A percentile compares a stretch with the other conserved stretches of the same genome.
Evolutionary conservation across 2,888 invertebrate genomes (phyloP).

Genomic region (Oxytorus armatus): DNA sequence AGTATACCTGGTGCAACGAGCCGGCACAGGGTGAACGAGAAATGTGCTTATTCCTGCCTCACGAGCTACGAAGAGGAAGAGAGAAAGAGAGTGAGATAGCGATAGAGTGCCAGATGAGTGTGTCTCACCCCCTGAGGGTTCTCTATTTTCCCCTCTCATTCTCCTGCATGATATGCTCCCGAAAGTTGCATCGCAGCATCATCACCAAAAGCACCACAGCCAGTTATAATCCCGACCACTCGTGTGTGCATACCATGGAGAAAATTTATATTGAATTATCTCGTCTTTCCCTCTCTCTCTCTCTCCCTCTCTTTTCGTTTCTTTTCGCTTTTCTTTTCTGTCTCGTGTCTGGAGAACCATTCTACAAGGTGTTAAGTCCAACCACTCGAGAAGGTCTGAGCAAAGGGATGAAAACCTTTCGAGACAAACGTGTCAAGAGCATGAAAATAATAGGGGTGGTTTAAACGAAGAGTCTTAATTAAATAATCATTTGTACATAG

Average conservation of each 20-base stretch:
- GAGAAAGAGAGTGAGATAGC: slow-evolving; percentile 11
- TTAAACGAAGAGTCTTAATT: too few relatives aligned
- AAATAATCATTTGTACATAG: too few relatives aligned
- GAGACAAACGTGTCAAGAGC: background rate
- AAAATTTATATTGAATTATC: slow-evolving; percentile 60
- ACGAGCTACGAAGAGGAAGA: slow-evolving; percentile 19
- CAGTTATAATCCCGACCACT: slow-evolving; percentile 29
- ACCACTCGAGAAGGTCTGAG: too few relatives aligned
- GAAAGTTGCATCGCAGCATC: slow-evolving; percentile 38
- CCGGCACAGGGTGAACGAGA: slow-evolving; percentile 52
- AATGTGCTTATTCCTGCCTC: slow-evolving; percentile 50
- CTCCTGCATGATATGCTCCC: slow-evolving; percentile 34
- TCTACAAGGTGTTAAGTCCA: slow-evolving; percentile 13
- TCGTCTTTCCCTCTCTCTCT: slow-evolving; percentile 1
- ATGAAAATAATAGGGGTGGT: background rate
- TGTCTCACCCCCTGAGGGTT: slow-evolving; percentile 58
- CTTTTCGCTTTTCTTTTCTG: background rate
- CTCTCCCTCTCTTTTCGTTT: background rate
- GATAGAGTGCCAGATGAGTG: slow-evolving; percentile 25
- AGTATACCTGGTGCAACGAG: slow-evolving; percentile 70
- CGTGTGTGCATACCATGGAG: slow-evolving; percentile 21
- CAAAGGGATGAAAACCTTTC: background rate
- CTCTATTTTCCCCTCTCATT: slow-evolving; percentile 39
- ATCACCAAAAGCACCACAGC: slow-evolving; percentile 51
- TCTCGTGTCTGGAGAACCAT: slow-evolving; percentile 1